phyloP scores from a whole-genome alignment of 2,113 vertebrate genomes.

The Myotis davidii region DNA sequence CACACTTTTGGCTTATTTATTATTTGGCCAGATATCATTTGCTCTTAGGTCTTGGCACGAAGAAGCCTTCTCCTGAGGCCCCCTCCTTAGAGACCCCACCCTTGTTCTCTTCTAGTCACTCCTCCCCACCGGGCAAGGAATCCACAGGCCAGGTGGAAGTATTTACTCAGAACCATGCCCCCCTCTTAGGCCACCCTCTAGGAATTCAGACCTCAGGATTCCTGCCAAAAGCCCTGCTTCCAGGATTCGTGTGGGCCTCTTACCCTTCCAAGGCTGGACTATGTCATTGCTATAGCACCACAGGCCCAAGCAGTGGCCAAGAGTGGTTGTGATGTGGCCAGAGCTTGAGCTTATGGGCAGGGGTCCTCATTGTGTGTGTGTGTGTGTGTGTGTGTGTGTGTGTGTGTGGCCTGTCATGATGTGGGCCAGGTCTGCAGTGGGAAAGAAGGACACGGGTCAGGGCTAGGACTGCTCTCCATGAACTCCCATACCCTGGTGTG shows the following conservation, averaged over 20 bases:
- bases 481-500: not conserved
- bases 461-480: not conserved
- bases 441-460: not conserved
- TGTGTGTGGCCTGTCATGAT: not conserved
- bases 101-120: not conserved
- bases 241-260: not conserved
- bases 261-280: not conserved
- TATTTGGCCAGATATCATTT: constrained; percentile 26
- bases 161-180: not conserved
- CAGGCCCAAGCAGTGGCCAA: not conserved
- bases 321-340: not conserved
- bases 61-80: not conserved
- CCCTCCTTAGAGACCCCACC: not conserved
- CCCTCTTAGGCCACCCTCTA: not conserved
- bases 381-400: not conserved
- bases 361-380: not conserved
- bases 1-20: not conserved
- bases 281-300: not conserved
- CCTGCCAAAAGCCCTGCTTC: not conserved
- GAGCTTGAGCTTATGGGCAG: not conserved
- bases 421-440: not conserved
- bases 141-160: not conserved
- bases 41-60: not conserved
- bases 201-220: not conserved
- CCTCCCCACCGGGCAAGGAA: not conserved